Evolutionary conservation across 2,113 vertebrate genomes (phyloP), one percentile per base, ranked within the genome.

Genomic region (Chaetorhynchus papuensis): DNA sequence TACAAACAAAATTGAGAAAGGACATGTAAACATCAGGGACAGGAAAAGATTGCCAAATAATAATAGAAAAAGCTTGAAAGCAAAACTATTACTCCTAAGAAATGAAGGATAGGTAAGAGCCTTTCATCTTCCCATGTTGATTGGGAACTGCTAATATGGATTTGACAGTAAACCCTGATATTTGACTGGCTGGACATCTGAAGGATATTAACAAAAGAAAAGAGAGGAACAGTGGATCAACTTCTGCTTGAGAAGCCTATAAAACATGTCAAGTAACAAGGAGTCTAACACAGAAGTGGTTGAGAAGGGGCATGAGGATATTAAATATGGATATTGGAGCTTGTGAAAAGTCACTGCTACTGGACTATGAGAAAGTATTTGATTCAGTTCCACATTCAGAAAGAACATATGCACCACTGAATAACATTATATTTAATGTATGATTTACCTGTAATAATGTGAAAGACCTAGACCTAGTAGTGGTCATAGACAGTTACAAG

Each of bases 401-500:
- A 20, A 74, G 30, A 89, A 83, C 14, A 45, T 16, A 44, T 8
- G 6, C 39, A 69, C 8, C 28, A 65, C 42, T 20, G 33, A 56
- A n/a, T 26, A 54, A 54, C 3, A 8, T 13, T 3, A 3, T 23
- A 78, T 30, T 52, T 74, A 83, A 41, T n/a, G 6, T 31, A 45
- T 59, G 12, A n/a, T 79, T 60, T 70, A 83, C 35, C 5, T 42
- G 23, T 57, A 80, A 49, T 24, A 9, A 41, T 7, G 9, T 41
- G 16, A 70, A 60, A 76, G 21, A 66, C 10, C 27, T 61, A 70
- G 31, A 84, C 53, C 31, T 39, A 88, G 18, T 39, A 88, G 18
- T 30, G 30, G 35, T 54, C 0, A 0, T 6, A 44, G 11, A 71
- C 10, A 63, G 33, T 44, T 60, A 35, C 1, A 80, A 39, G 45